phyloP scores from a whole-genome alignment of 1,140 invertebrate genomes.

The Drosophila mauritiana region DNA sequence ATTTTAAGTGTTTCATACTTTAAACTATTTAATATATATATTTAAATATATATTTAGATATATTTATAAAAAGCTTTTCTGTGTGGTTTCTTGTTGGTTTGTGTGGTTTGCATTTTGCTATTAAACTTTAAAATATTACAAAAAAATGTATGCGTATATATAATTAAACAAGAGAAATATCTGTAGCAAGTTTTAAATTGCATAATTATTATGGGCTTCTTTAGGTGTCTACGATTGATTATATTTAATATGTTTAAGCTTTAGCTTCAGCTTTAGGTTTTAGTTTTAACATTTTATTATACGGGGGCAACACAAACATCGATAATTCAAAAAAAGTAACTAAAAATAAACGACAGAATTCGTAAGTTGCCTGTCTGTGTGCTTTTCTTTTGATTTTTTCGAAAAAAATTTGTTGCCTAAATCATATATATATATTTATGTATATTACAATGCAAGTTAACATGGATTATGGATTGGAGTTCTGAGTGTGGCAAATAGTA shows the following conservation, averaged over 20 bases:
- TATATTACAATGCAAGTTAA: slow-evolving; percentile 51
- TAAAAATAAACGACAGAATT: slow-evolving; percentile 14
- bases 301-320: slow-evolving; percentile 8
- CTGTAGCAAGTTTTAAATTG: slow-evolving; percentile 23
- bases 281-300: slow-evolving; percentile 22
- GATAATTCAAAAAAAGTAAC: slow-evolving; percentile 1
- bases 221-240: slow-evolving; percentile 35
- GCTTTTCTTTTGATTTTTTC: slow-evolving; percentile 9
- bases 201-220: slow-evolving; percentile 16
- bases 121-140: slow-evolving; percentile 52
- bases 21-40: slow-evolving; percentile 31
- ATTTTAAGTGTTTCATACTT: slow-evolving; percentile 31
- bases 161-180: slow-evolving; percentile 23
- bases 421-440: slow-evolving; percentile 43
- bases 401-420: slow-evolving; percentile 31
- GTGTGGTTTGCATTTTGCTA: slow-evolving; percentile 45
- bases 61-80: slow-evolving; percentile 65
- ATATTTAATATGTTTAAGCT: slow-evolving; percentile 29
- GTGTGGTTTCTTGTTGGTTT: slow-evolving; percentile 43
- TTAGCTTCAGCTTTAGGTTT: slow-evolving; percentile 1
- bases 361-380: slow-evolving; percentile 10
- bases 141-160: slow-evolving; percentile 33
- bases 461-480: slow-evolving; percentile 19
- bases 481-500: slow-evolving; percentile 54
- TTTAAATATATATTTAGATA: slow-evolving; percentile 48